These are phyloP conservation scores for Ursus arctos DNA, from an alignment of 2,113 vertebrate genomes.

Conservation along the genomic window DNA sequence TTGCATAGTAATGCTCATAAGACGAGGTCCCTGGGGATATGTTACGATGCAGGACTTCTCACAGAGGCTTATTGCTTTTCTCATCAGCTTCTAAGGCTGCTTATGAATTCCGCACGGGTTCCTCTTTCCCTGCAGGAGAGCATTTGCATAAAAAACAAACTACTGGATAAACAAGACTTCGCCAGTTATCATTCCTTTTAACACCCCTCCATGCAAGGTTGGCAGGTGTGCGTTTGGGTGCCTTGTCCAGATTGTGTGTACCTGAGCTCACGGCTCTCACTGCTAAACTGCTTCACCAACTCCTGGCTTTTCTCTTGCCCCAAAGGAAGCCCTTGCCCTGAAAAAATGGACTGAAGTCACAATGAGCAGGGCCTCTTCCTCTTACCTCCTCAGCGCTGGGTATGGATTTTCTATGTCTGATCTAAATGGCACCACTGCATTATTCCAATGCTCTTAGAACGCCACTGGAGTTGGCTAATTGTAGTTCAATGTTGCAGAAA, in stretches of 20 bases:
- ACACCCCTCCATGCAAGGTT: neutral
- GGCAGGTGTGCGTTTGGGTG: neutral
- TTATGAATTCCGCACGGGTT: constrained; percentile 71
- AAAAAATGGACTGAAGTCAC: neutral
- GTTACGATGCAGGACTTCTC: constrained; percentile 76
- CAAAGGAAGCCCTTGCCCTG: neutral
- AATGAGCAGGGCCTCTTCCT: neutral
- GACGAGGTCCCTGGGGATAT: constrained; percentile 66
- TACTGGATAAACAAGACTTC: constrained; percentile 67
- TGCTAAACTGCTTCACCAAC: neutral
- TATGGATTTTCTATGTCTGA: neutral
- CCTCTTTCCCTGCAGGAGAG: constrained; percentile 51
- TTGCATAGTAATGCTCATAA: constrained; percentile 77
- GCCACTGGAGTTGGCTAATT: neutral
- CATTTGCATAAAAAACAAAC: constrained; percentile 81
- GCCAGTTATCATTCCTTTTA: constrained; percentile 51
- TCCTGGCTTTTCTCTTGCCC: neutral
- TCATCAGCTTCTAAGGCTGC: constrained; percentile 75
- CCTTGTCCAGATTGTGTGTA: neutral
- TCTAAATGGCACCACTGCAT: neutral
- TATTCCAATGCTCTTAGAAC: neutral
- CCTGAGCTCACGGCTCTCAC: neutral
- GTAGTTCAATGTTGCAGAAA: constrained; percentile 24
- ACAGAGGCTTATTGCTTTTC: constrained; percentile 79
- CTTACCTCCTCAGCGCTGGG: neutral